Percentiles rank a stretch among this genome's conserved stretches.
Evolutionary conservation across 53 echinoderm and acorn worm genomes (phyloP).

Genomic region (Paelopatides confundens): DNA sequence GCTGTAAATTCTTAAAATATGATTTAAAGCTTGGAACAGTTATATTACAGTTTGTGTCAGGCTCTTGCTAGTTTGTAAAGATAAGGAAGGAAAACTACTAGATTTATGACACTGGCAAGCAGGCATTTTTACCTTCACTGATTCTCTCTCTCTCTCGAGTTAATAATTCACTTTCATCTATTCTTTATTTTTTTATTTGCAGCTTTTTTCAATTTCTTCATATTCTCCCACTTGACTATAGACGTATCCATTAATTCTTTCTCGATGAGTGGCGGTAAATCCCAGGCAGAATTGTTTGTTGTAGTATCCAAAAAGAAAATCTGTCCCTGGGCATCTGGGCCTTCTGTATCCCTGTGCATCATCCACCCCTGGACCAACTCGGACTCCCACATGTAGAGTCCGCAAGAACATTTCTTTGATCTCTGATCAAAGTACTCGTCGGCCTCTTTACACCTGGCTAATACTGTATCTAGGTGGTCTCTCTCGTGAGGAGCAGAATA

Average conservation of each 20-base stretch:
- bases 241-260: conserved; percentile 45
- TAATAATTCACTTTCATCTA: not conserved
- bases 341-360: conserved; percentile 87
- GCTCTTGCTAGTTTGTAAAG: too few species aligned
- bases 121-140: too few species aligned
- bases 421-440: conserved; percentile 58
- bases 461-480: conserved; percentile 67
- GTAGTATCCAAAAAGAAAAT: conserved; percentile 83
- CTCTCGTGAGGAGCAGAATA: conserved; percentile 72
- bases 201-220: conserved; percentile 44
- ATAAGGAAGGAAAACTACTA: too few species aligned
- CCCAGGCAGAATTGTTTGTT: conserved; percentile 72
- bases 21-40: too few species aligned
- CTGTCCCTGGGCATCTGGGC: conserved; percentile 64
- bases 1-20: too few species aligned
- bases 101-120: too few species aligned
- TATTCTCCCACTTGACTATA: conserved; percentile 61
- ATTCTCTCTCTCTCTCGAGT: too few species aligned
- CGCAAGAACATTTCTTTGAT: conserved; percentile 84
- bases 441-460: conserved; percentile 70
- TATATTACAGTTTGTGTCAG: too few species aligned
- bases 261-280: conserved; percentile 61
- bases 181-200: not conserved
- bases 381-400: conserved; percentile 85
- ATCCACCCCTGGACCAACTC: conserved; percentile 84